A percentile compares a stretch with the other conserved stretches of the same genome.
phyloP scores from a whole-genome alignment of 1,140 invertebrate species.

The Lordiphosa mommai region DNA sequence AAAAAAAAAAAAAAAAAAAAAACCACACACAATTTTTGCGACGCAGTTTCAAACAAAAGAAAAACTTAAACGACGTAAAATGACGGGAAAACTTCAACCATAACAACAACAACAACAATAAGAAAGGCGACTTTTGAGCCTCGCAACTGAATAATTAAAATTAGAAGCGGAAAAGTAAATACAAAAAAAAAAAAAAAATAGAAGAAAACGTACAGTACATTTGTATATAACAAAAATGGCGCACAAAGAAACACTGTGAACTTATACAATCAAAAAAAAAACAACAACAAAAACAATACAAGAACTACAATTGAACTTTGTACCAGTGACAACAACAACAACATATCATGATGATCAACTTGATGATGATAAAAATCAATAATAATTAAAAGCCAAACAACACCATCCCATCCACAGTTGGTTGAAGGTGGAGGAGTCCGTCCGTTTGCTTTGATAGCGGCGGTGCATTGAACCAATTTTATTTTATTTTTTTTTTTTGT shows the following conservation, averaged over 20 bases:
- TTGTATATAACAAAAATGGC: conserved; percentile 60
- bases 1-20: conserved; percentile 36
- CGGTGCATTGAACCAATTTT: conserved; percentile 73
- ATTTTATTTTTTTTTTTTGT: conserved; percentile 32
- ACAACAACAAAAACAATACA: conserved; percentile 21
- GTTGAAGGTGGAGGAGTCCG: neutral
- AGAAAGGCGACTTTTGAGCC: conserved; percentile 64
- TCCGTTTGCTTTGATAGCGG: conserved; percentile 1
- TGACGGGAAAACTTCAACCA: neutral
- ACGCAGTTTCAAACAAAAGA: conserved; percentile 54
- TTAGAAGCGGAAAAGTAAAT: conserved; percentile 77
- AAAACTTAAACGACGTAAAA: conserved; percentile 51
- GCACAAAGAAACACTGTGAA: conserved; percentile 70
- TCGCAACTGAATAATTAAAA: conserved; percentile 76
- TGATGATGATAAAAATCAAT: conserved; percentile 25
- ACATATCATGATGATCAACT: conserved; percentile 29
- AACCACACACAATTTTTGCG: conserved; percentile 51
- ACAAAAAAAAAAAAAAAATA: conserved; percentile 34
- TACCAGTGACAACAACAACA: conserved; percentile 52
- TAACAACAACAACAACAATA: conserved; percentile 36
- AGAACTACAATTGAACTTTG: conserved; percentile 66
- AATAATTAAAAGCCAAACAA: conserved; percentile 9
- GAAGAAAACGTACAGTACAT: conserved; percentile 47
- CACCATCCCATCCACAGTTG: conserved; percentile 10
- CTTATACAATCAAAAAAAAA: conserved; percentile 67